A percentile compares a stretch with the other conserved stretches of the same genome.
These are phyloP conservation scores for Drosophila maculinotata DNA, from an alignment of 2,888 invertebrate species.

Conservation along the genomic window DNA sequence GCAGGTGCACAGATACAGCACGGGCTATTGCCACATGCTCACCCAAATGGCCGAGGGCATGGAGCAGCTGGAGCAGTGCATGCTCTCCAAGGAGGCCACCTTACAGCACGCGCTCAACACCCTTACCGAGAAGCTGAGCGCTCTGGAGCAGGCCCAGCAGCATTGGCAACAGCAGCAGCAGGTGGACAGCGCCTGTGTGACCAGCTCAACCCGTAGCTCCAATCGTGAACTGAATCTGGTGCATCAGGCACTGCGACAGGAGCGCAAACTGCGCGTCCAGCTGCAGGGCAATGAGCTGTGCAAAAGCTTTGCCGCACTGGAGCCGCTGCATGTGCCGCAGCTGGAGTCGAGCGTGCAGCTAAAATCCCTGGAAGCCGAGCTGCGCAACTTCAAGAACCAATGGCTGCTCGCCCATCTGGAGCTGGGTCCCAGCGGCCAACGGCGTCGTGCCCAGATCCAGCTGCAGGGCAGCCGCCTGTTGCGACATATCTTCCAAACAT, in stretches of 20 bases:
- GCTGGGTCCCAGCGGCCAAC: conserved; percentile 49
- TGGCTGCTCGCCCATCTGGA: conserved; percentile 77
- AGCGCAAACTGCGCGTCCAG: conserved; percentile 86
- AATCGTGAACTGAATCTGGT: conserved; percentile 68
- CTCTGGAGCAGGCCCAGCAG: conserved; percentile 93
- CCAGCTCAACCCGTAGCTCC: conserved; percentile 64
- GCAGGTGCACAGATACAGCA: conserved; percentile 89
- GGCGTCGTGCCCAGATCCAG: conserved; percentile 76
- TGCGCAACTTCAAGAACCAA: conserved; percentile 68
- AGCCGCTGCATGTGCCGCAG: conserved; percentile 86
- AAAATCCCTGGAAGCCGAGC: conserved; percentile 80
- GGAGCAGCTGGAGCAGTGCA: conserved; percentile 90
- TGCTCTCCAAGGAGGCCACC: conserved; percentile 94
- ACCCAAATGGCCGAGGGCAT: conserved; percentile 82
- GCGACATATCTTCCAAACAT: conserved; percentile 82
- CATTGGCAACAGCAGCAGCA: conserved; percentile 93
- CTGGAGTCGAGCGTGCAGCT: conserved; percentile 64
- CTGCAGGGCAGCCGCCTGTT: conserved; percentile 67
- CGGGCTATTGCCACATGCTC: conserved; percentile 65
- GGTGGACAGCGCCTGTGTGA: conserved; percentile 78
- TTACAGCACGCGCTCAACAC: conserved; percentile 97
- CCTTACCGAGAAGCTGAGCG: conserved; percentile 95
- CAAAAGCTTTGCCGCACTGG: conserved; percentile 86
- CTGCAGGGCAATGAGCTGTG: conserved; percentile 86
- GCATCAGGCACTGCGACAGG: conserved; percentile 84